phyloP scores from a whole-genome alignment of 2,113 vertebrate species.

The Alectura lathami region DNA sequence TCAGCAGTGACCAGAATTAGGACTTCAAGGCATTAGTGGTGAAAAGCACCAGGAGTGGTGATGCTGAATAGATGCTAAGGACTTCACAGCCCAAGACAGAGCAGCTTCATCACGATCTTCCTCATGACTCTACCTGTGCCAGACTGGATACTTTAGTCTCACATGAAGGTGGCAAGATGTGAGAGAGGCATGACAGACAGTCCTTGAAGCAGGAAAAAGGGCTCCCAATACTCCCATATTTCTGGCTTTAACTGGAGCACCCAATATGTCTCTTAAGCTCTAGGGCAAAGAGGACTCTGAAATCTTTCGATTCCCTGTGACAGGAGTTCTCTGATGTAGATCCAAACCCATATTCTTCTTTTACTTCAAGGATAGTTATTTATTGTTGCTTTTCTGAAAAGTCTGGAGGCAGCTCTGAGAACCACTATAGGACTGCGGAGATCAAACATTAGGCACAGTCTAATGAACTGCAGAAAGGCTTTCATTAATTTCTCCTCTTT shows the following conservation, averaged over 20 bases:
- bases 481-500: background rate
- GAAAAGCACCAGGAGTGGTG: background rate
- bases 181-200: background rate
- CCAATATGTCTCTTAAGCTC: background rate
- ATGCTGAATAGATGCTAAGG: background rate
- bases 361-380: background rate
- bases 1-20: background rate
- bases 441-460: background rate
- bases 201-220: background rate
- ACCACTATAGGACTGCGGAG: background rate
- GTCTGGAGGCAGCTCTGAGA: background rate
- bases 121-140: background rate
- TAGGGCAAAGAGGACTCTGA: background rate
- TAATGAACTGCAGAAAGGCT: background rate
- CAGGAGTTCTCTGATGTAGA: background rate
- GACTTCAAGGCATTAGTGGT: background rate
- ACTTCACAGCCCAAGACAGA: background rate
- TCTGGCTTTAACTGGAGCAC: background rate
- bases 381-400: background rate
- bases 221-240: background rate
- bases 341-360: background rate
- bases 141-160: background rate
- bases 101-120: rapidly evolving
- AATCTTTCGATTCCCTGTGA: background rate
- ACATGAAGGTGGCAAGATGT: background rate